Evolutionary conservation across 2,113 vertebrate species (phyloP).

Genomic region (Psittacus erithacus): DNA sequence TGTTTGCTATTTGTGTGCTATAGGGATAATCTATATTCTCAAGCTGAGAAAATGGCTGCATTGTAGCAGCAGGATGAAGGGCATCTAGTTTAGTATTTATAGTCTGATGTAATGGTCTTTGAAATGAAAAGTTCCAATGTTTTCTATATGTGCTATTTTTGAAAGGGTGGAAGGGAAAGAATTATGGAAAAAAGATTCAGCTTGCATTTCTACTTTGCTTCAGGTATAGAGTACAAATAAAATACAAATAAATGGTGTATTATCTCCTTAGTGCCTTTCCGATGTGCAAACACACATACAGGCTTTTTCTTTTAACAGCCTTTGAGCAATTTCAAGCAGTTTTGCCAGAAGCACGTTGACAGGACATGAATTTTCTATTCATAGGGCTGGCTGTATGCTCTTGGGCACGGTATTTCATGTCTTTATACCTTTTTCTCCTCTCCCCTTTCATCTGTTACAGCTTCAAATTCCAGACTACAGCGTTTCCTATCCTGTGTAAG

Average conservation of each 20-base stretch:
- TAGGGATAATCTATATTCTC: neutral
- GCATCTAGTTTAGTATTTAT: neutral
- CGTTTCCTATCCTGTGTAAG: neutral
- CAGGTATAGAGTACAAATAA: conserved; percentile 35
- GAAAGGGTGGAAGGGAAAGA: neutral
- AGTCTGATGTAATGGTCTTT: neutral
- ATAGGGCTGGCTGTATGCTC: neutral
- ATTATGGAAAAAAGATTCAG: neutral
- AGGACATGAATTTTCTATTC: neutral
- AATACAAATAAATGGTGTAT: neutral
- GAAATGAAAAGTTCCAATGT: neutral
- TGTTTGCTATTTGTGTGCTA: neutral
- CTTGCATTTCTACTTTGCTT: conserved; percentile 24
- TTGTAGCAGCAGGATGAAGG: neutral
- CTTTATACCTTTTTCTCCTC: neutral
- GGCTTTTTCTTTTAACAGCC: neutral
- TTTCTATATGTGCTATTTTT: conserved; percentile 4
- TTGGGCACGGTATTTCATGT: neutral
- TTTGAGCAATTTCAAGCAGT: neutral
- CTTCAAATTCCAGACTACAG: neutral
- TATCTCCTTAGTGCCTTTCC: neutral
- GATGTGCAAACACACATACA: neutral
- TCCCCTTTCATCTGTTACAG: neutral
- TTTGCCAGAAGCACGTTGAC: neutral
- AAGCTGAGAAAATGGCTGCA: neutral